Evolutionary conservation across 2,888 invertebrate genomes (phyloP).

Genomic region (Lasioglossum oenotherae): DNA sequence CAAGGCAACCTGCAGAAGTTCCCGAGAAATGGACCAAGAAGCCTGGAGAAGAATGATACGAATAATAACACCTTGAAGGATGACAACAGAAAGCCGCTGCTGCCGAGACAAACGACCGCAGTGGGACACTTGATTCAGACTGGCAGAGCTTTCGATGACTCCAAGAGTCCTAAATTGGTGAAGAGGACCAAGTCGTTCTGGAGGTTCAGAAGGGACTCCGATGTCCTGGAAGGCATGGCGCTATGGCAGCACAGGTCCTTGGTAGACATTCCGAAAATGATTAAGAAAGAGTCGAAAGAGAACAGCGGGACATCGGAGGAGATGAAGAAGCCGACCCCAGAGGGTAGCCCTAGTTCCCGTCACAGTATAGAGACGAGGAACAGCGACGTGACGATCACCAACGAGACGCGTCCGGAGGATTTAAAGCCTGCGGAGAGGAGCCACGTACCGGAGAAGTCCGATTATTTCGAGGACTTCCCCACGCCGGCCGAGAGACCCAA

Average conservation of each 20-base stretch:
- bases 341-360: conserved; percentile 61
- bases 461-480: conserved; percentile 81
- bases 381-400: conserved; percentile 79
- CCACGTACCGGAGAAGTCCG: conserved; percentile 79
- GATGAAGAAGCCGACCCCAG: conserved; percentile 69
- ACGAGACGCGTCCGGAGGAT: conserved; percentile 74
- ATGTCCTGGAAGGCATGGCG: conserved; percentile 94
- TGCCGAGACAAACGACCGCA: conserved; percentile 84
- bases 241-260: conserved; percentile 94
- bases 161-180: conserved; percentile 85
- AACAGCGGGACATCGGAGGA: conserved; percentile 69
- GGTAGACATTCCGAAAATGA: conserved; percentile 89
- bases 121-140: conserved; percentile 76
- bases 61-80: conserved; percentile 82
- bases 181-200: conserved; percentile 94
- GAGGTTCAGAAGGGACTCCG: conserved; percentile 91
- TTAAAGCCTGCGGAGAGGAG: conserved; percentile 82
- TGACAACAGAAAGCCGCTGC: conserved; percentile 84
- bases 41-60: conserved; percentile 76
- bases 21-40: conserved; percentile 54
- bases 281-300: conserved; percentile 83
- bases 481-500: conserved; percentile 82
- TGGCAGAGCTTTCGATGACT: conserved; percentile 84
- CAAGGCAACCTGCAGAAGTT: conserved; percentile 53
- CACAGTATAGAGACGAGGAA: conserved; percentile 75